Base-by-base conservation (phyloP, 2,113 vertebrate genomes). In the Sisor rabdophorus region DNA sequence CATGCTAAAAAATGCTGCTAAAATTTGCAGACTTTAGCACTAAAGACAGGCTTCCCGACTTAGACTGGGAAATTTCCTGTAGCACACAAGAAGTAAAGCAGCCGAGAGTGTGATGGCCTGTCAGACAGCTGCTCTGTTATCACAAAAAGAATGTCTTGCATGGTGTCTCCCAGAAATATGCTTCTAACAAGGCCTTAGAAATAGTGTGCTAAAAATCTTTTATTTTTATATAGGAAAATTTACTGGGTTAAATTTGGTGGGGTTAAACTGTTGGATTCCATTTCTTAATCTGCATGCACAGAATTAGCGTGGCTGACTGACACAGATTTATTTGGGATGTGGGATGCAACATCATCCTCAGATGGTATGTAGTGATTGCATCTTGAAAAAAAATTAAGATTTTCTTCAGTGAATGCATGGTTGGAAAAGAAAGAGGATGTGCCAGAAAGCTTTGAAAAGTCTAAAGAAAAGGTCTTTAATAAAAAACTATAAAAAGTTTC, bases 381-480 rank as follows among this genome's bases (percentile, higher is more conserved):
- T 24, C 9, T 20, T 76, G 24, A 36, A 52, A 24, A 68, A 52
- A 24, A 68, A 52, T 48, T 67, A 50, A 54, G 48, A 71, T 54
- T 55, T 22, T 61, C 47, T 70, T 48, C 47, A 55, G 24, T 50
- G 67, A 59, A 72, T 26, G 40, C 59, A 24, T 61, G 63, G 47
- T 60, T 40, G 56, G 69, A 30, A 71, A 68, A 58, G 11, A 69
- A 58, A 17, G 26, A 28, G 26, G 61, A 70, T 52, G n/a, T 53
- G 50, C 72, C 61, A 76, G 69, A 60, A 81, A 74, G 70, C 68
- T 53, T 64, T 59, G 63, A 59, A 74, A 80, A 69, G 71, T 75
- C 75, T 72, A n/a, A 44, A 72, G 71, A 65, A 58, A 59, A 69
- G 10, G 69, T 70, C 79, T 80, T 84, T 84, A 69, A 84, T 82